These are phyloP conservation scores for Ophion ventricosus DNA, from an alignment of 2,888 invertebrate species.

Conservation along the genomic window DNA sequence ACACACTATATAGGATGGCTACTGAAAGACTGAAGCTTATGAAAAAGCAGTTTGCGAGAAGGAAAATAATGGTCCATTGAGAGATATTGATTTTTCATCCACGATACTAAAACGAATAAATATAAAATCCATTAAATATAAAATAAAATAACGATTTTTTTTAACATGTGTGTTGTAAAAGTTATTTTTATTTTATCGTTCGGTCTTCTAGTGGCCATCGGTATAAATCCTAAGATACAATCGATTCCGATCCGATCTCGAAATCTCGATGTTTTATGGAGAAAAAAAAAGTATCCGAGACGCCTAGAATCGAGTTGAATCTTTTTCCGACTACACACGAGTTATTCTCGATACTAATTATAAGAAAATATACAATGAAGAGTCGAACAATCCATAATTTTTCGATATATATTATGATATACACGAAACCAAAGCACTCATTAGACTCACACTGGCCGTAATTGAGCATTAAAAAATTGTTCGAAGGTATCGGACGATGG, in stretches of 20 bases:
- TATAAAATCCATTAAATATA: too few relatives aligned
- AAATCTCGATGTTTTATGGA: conserved; percentile 46
- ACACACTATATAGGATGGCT: too few relatives aligned
- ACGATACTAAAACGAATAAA: too few relatives aligned
- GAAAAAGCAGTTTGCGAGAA: too few relatives aligned
- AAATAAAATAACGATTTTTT: too few relatives aligned
- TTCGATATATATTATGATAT: conserved; percentile 61
- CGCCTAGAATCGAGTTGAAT: conserved; percentile 11
- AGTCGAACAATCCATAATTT: conserved; percentile 47
- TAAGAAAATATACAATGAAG: conserved; percentile 31
- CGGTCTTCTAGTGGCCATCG: too few relatives aligned
- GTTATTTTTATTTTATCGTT: too few relatives aligned
- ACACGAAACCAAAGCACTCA: conserved; percentile 41
- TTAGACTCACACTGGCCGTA: conserved; percentile 56
- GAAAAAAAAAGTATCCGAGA: conserved; percentile 19
- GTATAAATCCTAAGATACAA: conserved; percentile 50
- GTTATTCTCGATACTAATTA: conserved; percentile 53
- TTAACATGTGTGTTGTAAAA: too few relatives aligned
- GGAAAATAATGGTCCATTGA: too few relatives aligned
- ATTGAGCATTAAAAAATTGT: conserved; percentile 40
- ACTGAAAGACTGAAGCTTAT: too few relatives aligned
- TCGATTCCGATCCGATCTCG: conserved; percentile 35
- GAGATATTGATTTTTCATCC: too few relatives aligned
- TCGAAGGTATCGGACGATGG: conserved; percentile 23
- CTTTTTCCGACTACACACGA: conserved; percentile 42